A percentile compares a stretch with the other conserved stretches of the same genome.
phyloP scores from a whole-genome alignment of 2,113 vertebrate species.

The Todiramphus saurophagus region DNA sequence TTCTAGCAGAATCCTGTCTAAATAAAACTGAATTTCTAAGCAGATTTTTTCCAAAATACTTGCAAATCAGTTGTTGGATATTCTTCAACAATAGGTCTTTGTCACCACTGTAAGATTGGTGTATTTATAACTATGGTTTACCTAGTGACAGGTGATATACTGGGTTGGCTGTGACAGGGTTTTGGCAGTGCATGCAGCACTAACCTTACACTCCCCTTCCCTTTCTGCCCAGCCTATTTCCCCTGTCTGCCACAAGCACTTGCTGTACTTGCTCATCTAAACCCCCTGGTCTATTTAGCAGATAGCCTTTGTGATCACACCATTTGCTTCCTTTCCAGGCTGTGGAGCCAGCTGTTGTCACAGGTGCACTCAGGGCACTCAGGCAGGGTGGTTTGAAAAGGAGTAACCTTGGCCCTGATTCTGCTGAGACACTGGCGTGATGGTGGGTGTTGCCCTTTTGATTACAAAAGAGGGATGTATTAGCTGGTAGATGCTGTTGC shows the following conservation, averaged over 20 bases:
- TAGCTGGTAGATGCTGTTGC: accelerated
- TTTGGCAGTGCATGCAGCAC: neutral
- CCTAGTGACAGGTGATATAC: neutral
- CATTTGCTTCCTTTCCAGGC: neutral
- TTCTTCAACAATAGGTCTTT: neutral
- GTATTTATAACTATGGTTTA: neutral
- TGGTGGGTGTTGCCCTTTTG: neutral
- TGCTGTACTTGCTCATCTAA: neutral
- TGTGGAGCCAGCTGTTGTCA: neutral
- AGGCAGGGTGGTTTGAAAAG: neutral
- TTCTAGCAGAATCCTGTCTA: neutral
- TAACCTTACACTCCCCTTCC: neutral
- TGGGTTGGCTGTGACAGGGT: neutral
- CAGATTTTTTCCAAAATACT: neutral
- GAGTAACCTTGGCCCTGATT: neutral
- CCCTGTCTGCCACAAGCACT: neutral
- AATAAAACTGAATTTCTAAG: neutral
- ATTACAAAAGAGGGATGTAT: neutral
- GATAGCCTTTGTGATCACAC: accelerated
- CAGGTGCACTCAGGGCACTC: accelerated
- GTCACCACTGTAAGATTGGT: too few species aligned
- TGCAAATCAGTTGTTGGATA: neutral
- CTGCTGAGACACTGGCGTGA: neutral
- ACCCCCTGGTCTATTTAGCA: neutral
- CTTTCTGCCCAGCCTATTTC: neutral